Conservation (phyloP, 2,888 invertebrate genomes). For the Cecidostiba fungosa region DNA sequence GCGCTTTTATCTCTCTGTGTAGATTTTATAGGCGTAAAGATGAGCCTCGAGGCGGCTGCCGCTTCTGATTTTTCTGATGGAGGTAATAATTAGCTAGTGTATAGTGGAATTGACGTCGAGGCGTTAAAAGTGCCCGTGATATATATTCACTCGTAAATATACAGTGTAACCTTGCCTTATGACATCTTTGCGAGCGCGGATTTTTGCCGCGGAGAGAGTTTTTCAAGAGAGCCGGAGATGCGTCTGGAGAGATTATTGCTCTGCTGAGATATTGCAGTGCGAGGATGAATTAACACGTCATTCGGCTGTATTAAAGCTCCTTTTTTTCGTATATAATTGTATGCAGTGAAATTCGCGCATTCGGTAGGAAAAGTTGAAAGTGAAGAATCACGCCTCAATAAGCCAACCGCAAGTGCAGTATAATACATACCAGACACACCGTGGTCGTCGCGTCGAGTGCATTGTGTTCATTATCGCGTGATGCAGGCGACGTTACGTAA, state of each 20-base stretch:
- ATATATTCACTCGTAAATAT: slow-evolving; percentile 34
- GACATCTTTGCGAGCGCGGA: slow-evolving; percentile 25
- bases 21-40: not conserved
- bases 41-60: not conserved
- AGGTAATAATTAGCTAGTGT: slow-evolving; percentile 20
- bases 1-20: not conserved
- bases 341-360: not conserved
- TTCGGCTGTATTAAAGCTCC: not conserved
- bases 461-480: slow-evolving; percentile 3
- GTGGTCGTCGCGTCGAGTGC: not conserved
- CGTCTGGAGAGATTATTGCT: not conserved
- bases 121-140: slow-evolving; percentile 1
- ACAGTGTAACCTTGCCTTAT: slow-evolving; percentile 31
- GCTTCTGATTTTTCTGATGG: slow-evolving; percentile 5
- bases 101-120: slow-evolving; percentile 27
- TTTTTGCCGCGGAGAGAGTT: not conserved
- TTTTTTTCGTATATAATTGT: not conserved
- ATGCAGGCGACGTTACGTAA: not conserved
- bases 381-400: not conserved
- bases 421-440: not conserved
- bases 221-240: not conserved
- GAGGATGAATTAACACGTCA: slow-evolving; percentile 4
- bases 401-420: not conserved
- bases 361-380: not conserved
- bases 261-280: not conserved